Base-by-base conservation (phyloP, 2,113 vertebrate species). In the Ia io region DNA sequence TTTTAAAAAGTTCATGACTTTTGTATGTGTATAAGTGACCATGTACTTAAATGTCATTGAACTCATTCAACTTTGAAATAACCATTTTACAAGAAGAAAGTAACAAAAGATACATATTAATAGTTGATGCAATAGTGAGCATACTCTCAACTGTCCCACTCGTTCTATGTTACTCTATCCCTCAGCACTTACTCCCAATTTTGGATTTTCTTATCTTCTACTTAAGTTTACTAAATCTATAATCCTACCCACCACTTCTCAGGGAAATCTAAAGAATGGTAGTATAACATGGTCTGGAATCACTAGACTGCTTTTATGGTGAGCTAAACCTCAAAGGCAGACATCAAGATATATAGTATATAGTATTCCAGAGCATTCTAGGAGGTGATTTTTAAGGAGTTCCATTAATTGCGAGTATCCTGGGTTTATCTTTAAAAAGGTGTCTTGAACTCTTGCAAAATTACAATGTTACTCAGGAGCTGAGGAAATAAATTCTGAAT, bases 401-500 rank as follows among this genome's bases (percentile, higher is more conserved):
- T 91, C 47, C 91, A 40, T 89, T 85, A 83, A 88, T 49, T 84
- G 20, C 94, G 42, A 89, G 7, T 53, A 96, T 78, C 18, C 44
- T 22, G 25, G 40, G 14, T 85, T 86, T 44, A 92, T 85, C 73
- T 92, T 40, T 77, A 84, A 61, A 71, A 93, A 93, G 9, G 12
- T 56, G 0, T 47, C 49, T 73, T 87, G 28, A 90, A 71, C n/a
- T 80, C 65, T 71, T 84, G 35, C n/a, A 95, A 91, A 89, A 80
- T 93, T 94, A 61, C 5, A 89, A n/a, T 56, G 42, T 12, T 59
- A 71, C 18, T 70, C 44, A 79, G 30, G 51, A 91, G 35, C 37
- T 87, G 47, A 61, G 47, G 84, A 96, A 87, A 87, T 80, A 84
- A 80, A 89, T 67, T 74, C 42, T 79, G n/a, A 93, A 71, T 28